Base-by-base conservation (phyloP, 2,113 vertebrate genomes). In the Prunella himalayana region DNA sequence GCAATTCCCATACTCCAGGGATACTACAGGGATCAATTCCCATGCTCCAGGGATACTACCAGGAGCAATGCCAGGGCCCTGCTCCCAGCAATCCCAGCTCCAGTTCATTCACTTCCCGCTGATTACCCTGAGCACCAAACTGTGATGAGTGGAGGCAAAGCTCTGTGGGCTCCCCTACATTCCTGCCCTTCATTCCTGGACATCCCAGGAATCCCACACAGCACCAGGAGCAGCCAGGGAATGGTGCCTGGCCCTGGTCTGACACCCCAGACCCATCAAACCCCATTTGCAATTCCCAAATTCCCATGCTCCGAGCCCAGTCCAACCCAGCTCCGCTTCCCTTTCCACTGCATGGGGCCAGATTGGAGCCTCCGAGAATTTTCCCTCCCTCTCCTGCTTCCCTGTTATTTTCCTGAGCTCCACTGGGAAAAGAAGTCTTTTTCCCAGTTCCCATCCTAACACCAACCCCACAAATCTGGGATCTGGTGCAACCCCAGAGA, bases 241-340 rank as follows among this genome's bases (percentile, higher is more conserved):
- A 73, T 8, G 33, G 1, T 1, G 5, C 47, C 41, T 1, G 5
- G 15, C 25, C 37, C 82, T 53, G 2, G 2, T 31, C 25, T 33
- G 63, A 35, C 54, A n/a, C 61, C 56, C 41, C 45, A 63, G 33
- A 35, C 2, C 37, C 37, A 28, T 59, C 65, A 56, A 64, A 5
- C 10, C 9, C 41, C 12, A 1, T 25, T 33, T 39, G 51, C 44
- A 37, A 33, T 63, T 86, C 39, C 59, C 73, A n/a, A 15, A 70
- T 63, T 78, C 47, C 75, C 30, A 3, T 7, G 2, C 25, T 35
- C 44, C 8, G 4, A 25, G 13, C 61, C 16, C 7, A 47, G 35
- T 59, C 68, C 18, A 42, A 24, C 10, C 31, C 33, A 20, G 41
- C n/a, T 44, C 47, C 1, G 2, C 45, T 12, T 35, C 39, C 68